Evolutionary conservation across 2,888 invertebrate species (phyloP).

Genomic region (Spialia ferax): DNA sequence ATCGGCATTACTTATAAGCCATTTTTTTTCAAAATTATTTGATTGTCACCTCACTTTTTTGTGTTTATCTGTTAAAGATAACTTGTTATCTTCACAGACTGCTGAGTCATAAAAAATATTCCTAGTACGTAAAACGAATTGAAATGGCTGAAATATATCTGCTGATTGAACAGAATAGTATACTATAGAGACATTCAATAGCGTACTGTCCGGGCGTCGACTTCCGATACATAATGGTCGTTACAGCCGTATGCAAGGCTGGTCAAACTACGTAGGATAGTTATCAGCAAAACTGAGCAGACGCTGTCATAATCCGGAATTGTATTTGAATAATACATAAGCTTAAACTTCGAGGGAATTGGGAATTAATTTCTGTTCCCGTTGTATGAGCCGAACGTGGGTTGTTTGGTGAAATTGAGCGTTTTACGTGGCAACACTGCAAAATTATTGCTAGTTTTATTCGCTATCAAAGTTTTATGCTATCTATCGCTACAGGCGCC

Average conservation of each 20-base stretch:
- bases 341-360: slow-evolving; percentile 53
- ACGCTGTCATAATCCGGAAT: slow-evolving; percentile 53
- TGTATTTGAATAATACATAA: slow-evolving; percentile 60
- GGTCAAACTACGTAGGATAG: slow-evolving; percentile 44
- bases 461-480: slow-evolving; percentile 14
- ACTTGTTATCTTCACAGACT: no score
- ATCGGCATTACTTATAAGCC: no score
- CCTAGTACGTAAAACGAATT: no score
- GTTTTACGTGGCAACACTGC: slow-evolving; percentile 23
- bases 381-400: slow-evolving; percentile 36
- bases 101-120: no score
- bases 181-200: slow-evolving; percentile 46
- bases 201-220: slow-evolving; percentile 62
- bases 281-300: slow-evolving; percentile 51
- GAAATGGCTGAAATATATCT: not conserved
- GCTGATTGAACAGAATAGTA: not conserved
- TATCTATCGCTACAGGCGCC: slow-evolving; percentile 2
- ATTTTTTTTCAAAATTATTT: no score
- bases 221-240: slow-evolving; percentile 59
- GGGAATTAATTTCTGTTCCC: slow-evolving; percentile 54
- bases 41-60: no score
- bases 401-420: slow-evolving; percentile 23
- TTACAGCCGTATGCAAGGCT: slow-evolving; percentile 48
- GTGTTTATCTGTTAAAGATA: no score
- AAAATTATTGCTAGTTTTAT: slow-evolving; percentile 21